A percentile compares a stretch with the other conserved stretches of the same genome.
These are phyloP conservation scores for Philaethria dido DNA, from an alignment of 2,888 invertebrate genomes.

Conservation along the genomic window DNA sequence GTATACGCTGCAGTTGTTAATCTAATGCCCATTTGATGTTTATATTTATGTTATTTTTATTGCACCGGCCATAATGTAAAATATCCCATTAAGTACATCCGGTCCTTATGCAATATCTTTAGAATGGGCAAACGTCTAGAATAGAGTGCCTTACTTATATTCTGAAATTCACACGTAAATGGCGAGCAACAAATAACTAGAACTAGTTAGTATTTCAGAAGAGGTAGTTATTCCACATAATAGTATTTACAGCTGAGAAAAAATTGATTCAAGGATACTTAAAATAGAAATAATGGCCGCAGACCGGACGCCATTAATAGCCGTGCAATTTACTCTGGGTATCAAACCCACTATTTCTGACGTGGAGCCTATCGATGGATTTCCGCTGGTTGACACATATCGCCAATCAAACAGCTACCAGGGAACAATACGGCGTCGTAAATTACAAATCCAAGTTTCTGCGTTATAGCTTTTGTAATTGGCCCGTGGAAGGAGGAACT, in stretches of 20 bases:
- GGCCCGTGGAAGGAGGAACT: conserved; percentile 21
- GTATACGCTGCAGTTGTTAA: background rate
- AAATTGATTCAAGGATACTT: conserved; percentile 43
- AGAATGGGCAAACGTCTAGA: no score
- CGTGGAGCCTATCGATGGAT: conserved; percentile 82
- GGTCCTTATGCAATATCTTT: no score
- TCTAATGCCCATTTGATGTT: background rate
- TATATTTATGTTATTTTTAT: no score
- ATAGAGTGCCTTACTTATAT: no score
- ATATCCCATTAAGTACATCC: no score
- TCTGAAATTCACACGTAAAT: no score
- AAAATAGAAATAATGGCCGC: conserved; percentile 70
- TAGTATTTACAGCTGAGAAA: background rate
- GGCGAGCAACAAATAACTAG: background rate
- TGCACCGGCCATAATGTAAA: no score
- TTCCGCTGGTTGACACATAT: conserved; percentile 83
- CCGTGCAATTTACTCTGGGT: conserved; percentile 77
- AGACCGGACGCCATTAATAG: conserved; percentile 82
- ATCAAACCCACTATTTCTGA: conserved; percentile 78
- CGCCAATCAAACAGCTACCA: conserved; percentile 77
- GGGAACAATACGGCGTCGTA: conserved; percentile 81
- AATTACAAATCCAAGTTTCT: conserved; percentile 53
- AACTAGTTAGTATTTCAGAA: background rate
- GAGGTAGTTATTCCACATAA: background rate
- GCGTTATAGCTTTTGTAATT: conserved; percentile 27